Base-by-base conservation (phyloP, 2,797 vertebrate species). In the Pseudocheirus occidentalis region DNA sequence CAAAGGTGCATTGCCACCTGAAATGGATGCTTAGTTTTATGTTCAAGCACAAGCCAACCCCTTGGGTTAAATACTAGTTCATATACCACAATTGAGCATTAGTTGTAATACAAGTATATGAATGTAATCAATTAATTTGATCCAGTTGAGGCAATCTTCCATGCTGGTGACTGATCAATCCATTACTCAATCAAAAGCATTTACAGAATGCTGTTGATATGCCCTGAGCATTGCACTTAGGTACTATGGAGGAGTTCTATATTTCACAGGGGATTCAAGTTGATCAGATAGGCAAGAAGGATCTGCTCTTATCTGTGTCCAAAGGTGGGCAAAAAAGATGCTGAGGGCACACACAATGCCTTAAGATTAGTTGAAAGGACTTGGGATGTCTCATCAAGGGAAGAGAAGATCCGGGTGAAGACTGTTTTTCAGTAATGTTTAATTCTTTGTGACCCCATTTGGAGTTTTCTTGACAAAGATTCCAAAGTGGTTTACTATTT, bases 1-100 rank as follows among this genome's bases (percentile, higher is more conserved):
- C 94, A 31, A 94, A 95, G 94, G 46, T 34, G 40, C 52, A 90
- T 92, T 50, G 11, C 27, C 57, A 92, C 40, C 94, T 81, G 50
- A 93, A 95, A 96, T 57, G 18, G 52, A 50, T 50, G 28, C 93
- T 95, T 89, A 73, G 55, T 93, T 54, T 96, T 81, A 87, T 28
- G 18, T 3, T 55, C 53, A 73, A 81, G 21, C 3, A 87, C 29
- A 2, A 81, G 12, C 21, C 28, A 14, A 93, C 90, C 34, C 1
- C 0, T 53, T 53, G 92, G 92, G 55, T 59, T 92, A 58, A 58
- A 92, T 2, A 4, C 31, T 89, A 53, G 62, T 94, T 31, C 55
- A 66, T n/a, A 62, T 40, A 10, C 31, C 52, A 59, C 95, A 94
- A 50, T 0, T 81, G 52, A 95, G 56, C 53, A 50, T 92, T 66